phyloP scores from a whole-genome alignment of 1,140 invertebrate species.

The Diorhabda elongata region DNA sequence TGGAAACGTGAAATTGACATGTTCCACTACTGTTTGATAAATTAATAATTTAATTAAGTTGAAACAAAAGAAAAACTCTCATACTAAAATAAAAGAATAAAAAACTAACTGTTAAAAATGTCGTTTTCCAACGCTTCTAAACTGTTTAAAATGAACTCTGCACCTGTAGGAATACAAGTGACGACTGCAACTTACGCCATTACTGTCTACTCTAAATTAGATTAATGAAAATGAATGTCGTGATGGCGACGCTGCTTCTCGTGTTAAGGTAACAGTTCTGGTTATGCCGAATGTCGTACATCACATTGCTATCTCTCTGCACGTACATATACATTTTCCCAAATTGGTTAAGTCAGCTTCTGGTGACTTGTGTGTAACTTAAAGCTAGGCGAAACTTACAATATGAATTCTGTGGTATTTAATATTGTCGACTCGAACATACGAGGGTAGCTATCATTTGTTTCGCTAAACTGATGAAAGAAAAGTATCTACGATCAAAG shows the following conservation, averaged over 20 bases:
- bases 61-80: too few relatives aligned
- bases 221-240: slow-evolving; percentile 1
- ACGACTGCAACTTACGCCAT: not conserved
- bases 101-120: not conserved
- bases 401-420: too few relatives aligned
- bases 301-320: slow-evolving; percentile 1
- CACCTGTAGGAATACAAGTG: slow-evolving; percentile 1
- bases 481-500: too few relatives aligned
- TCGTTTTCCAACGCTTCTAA: not conserved
- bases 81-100: not conserved
- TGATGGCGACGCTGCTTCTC: not conserved
- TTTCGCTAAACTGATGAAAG: too few relatives aligned
- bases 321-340: not conserved
- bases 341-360: not conserved
- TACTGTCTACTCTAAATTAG: not conserved
- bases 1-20: too few relatives aligned
- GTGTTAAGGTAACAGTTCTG: not conserved
- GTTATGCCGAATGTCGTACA: not conserved
- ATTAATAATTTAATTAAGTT: too few relatives aligned
- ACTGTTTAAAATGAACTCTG: not conserved
- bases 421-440: too few relatives aligned
- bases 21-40: too few relatives aligned
- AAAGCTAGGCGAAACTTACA: not conserved
- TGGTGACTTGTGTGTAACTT: not conserved
- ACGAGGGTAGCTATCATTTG: too few relatives aligned